Conservation (phyloP, 2,888 invertebrate genomes). For the Megamerina dolium region DNA sequence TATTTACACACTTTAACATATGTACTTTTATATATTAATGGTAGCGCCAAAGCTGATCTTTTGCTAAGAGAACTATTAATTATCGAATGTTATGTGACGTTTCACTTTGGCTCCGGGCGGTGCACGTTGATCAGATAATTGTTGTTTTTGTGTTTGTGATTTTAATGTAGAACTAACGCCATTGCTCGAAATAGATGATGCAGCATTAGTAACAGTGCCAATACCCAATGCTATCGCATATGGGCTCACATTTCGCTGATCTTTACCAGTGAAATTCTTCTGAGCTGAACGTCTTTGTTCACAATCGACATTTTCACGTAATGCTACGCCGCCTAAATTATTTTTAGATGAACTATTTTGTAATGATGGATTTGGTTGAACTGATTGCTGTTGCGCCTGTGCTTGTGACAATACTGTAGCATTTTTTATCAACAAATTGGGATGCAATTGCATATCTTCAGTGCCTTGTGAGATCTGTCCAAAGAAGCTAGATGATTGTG, state of each 20-base stretch:
- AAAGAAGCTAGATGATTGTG: constrained; percentile 28
- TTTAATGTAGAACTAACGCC: constrained; percentile 17
- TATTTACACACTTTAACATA: too few relatives aligned
- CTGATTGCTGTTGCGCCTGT: constrained; percentile 21
- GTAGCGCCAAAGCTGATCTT: too few relatives aligned
- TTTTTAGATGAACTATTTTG: constrained; percentile 47
- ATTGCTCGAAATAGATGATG: constrained; percentile 2
- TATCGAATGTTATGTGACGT: constrained; percentile 59
- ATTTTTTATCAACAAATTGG: constrained; percentile 5
- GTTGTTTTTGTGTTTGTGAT: constrained; percentile 12
- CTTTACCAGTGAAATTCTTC: constrained; percentile 46
- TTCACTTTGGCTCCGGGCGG: constrained; percentile 56
- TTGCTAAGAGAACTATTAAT: too few relatives aligned
- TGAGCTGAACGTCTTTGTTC: constrained; percentile 41
- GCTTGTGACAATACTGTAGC: constrained; percentile 13
- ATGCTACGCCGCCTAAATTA: constrained; percentile 38
- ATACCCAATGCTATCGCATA: constrained; percentile 22
- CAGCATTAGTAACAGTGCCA: neutral
- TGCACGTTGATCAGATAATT: constrained; percentile 4
- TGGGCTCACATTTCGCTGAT: constrained; percentile 45
- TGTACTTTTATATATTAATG: too few relatives aligned
- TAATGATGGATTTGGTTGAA: constrained; percentile 32
- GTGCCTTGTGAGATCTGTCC: constrained; percentile 21
- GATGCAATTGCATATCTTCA: constrained; percentile 7
- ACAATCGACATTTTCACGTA: constrained; percentile 44